These are phyloP conservation scores for Carlito syrichta DNA, from an alignment of 2,113 vertebrate species.

Conservation along the genomic window DNA sequence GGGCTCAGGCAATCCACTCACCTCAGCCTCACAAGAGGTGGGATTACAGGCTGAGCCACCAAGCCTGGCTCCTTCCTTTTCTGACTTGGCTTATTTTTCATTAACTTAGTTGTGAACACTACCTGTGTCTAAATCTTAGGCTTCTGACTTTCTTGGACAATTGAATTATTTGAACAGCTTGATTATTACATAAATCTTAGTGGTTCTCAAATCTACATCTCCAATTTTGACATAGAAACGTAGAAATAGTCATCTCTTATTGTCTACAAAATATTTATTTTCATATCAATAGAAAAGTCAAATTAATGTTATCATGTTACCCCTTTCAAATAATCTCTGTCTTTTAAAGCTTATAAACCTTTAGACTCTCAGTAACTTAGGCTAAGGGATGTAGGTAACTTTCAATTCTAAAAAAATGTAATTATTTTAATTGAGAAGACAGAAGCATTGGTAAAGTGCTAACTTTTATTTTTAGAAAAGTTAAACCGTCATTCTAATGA, in stretches of 20 bases:
- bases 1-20: too few species aligned
- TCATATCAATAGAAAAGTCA: background rate
- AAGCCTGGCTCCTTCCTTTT: too few species aligned
- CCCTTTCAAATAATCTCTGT: background rate
- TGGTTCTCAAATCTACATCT: background rate
- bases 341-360: background rate
- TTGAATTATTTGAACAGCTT: background rate
- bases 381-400: background rate
- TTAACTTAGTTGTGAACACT: background rate
- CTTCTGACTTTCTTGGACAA: background rate
- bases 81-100: background rate
- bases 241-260: background rate
- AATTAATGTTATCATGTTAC: background rate
- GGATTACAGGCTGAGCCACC: too few species aligned
- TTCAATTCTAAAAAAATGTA: background rate
- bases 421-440: slow-evolving; percentile 33
- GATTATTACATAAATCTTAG: background rate
- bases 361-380: background rate
- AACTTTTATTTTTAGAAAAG: slow-evolving; percentile 33
- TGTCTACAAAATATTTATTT: background rate
- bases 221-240: background rate
- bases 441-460: background rate
- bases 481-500: slow-evolving; percentile 46
- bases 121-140: background rate
- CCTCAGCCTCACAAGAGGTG: too few species aligned